Evolutionary conservation across 2,797 vertebrate genomes (phyloP).

Genomic region (Acropternis orthonyx): DNA sequence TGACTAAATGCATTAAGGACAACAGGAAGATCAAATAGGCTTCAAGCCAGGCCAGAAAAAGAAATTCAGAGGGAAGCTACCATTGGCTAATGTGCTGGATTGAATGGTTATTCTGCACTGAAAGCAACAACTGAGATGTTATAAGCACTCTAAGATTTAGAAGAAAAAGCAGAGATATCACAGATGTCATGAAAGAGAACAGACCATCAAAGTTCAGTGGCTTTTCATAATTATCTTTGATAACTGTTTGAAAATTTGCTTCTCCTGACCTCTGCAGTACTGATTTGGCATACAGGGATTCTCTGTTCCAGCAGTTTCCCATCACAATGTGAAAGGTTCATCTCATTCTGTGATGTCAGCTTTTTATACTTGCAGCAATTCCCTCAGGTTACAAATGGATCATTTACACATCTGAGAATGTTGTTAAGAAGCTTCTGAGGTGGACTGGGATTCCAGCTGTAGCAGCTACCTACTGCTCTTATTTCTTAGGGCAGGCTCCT

Average conservation of each 20-base stretch:
- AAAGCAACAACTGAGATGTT: neutral
- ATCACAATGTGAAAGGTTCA: slow-evolving; percentile 25
- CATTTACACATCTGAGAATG: slow-evolving; percentile 78
- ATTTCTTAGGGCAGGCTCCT: slow-evolving; percentile 66
- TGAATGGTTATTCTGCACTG: neutral
- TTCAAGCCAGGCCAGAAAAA: slow-evolving; percentile 52
- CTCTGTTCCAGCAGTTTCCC: slow-evolving; percentile 12
- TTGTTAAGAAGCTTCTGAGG: slow-evolving; percentile 72
- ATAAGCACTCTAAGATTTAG: neutral
- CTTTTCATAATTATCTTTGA: neutral
- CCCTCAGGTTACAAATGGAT: slow-evolving; percentile 72
- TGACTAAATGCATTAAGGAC: slow-evolving; percentile 49
- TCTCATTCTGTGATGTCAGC: slow-evolving; percentile 64
- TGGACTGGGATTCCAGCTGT: slow-evolving; percentile 71
- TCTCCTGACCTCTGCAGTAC: neutral
- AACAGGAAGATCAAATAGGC: slow-evolving; percentile 54
- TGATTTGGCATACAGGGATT: neutral
- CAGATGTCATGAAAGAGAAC: neutral
- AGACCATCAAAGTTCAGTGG: neutral
- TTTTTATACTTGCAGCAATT: slow-evolving; percentile 63
- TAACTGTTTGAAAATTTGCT: neutral
- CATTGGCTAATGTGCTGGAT: neutral
- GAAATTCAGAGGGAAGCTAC: slow-evolving; percentile 14
- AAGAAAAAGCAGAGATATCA: neutral
- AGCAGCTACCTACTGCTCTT: slow-evolving; percentile 71